A percentile compares a stretch with the other conserved stretches of the same genome.
Evolutionary conservation across 2,888 invertebrate genomes (phyloP).

Genomic region (Syrphus vitripennis): DNA sequence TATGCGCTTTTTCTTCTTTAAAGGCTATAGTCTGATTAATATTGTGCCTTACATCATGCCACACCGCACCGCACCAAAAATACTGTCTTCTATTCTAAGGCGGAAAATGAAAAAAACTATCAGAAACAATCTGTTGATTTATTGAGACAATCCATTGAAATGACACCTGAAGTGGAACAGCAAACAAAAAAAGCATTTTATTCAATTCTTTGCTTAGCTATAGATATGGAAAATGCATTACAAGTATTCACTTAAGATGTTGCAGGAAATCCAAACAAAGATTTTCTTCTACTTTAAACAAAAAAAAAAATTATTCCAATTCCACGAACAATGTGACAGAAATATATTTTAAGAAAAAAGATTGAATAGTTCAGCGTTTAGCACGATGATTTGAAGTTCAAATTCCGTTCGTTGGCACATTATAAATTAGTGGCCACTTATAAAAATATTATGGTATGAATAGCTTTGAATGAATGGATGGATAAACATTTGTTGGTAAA

Average conservation of each 20-base stretch:
- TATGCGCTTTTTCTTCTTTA: neutral
- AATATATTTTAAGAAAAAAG: slow-evolving; percentile 22
- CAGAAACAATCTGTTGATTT: slow-evolving; percentile 42
- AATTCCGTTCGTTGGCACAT: slow-evolving; percentile 42
- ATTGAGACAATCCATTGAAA: slow-evolving; percentile 50
- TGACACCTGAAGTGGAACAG: slow-evolving; percentile 32
- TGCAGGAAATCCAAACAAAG: neutral
- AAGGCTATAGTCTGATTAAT: neutral
- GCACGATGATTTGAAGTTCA: slow-evolving; percentile 41
- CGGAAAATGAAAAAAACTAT: slow-evolving; percentile 7
- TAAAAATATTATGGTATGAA: slow-evolving; percentile 14
- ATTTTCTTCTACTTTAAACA: neutral
- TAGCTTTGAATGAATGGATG: slow-evolving; percentile 7
- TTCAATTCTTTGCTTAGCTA: slow-evolving; percentile 28
- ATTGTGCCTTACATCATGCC: neutral
- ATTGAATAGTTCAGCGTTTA: slow-evolving; percentile 9
- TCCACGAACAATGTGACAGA: slow-evolving; percentile 33
- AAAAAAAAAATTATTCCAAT: slow-evolving; percentile 1
- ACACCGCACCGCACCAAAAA: neutral
- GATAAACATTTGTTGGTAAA: neutral
- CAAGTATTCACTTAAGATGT: neutral
- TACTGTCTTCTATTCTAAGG: neutral
- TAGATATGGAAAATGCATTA: slow-evolving; percentile 6
- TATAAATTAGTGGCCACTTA: slow-evolving; percentile 43
- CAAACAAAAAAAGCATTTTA: slow-evolving; percentile 24